Base-by-base conservation (phyloP, 2,113 vertebrate species). In the Myiopsitta monachus region DNA sequence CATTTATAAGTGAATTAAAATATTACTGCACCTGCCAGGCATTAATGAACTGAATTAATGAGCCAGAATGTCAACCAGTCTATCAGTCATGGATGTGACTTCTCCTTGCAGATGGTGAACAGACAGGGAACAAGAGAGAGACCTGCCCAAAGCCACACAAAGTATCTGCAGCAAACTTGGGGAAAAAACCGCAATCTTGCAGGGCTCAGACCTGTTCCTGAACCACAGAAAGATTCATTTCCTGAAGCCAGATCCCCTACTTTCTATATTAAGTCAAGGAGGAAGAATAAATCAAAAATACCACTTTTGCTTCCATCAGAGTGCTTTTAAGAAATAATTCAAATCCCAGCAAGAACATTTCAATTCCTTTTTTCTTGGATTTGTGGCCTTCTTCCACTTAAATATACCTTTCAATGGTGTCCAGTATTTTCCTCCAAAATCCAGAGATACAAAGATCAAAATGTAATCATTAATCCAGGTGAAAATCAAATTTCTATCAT, bases 71-170 rank as follows among this genome's bases (percentile, higher is more conserved):
- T 31, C 82, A 68, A 41, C 3, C 14, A 3, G 27, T 33, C 38
- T 23, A 8, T 23, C 72, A 13, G 27, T 11, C 52, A 11, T 15
- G 31, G 72, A 66, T 23, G 52, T 13, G 47, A 31, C 14, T 47
- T 61, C 55, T 86, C 2, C 0, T 26, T 23, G 31, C 19, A 19
- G 17, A 14, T 6, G n/a, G 33, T 31, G n/a, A 61, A 31, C 0
- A 3, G 83, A 27, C 7, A 62, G 33, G 38, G 36, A 47, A 39
- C 5, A 33, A 10, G 17, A 21, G 41, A 1, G 13, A n/a, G 51
- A 89, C 63, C 78, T 83, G 77, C 36, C 84, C 67, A n/a, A 75
- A 61, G 28, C 55, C 80, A 38, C 41, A 21, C 19, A 1, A n/a
- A 41, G 39, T 19, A 10, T 36, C 75, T 36, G 44, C 75, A 83